Evolutionary conservation across 2,113 vertebrate species (phyloP).

Genomic region (Ibidorhyncha struthersii): DNA sequence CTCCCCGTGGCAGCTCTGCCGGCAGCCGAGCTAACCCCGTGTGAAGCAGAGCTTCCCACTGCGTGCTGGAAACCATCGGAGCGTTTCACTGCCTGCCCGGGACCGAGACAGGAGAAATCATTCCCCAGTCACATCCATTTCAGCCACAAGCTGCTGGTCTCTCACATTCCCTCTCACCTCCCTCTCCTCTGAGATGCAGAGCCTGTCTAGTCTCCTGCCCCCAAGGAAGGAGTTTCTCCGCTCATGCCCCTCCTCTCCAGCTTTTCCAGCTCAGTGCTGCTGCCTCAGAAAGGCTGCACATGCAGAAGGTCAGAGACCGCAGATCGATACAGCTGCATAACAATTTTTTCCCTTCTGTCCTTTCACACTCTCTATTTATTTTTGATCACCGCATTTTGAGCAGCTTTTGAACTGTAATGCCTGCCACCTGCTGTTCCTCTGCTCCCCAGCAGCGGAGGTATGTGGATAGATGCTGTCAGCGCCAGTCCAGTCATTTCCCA

Average conservation of each 20-base stretch:
- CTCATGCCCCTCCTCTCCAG: background rate
- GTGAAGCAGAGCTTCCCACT: background rate
- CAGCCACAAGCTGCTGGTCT: background rate
- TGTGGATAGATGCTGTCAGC: background rate
- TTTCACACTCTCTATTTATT: background rate
- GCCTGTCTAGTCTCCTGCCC: background rate
- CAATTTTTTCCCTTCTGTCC: background rate
- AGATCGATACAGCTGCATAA: fast-evolving
- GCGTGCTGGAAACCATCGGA: background rate
- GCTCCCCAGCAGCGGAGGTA: background rate
- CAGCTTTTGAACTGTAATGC: background rate
- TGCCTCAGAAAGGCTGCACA: background rate
- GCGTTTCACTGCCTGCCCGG: fast-evolving
- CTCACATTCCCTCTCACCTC: background rate
- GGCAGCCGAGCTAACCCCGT: background rate
- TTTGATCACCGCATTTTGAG: background rate
- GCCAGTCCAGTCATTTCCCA: background rate
- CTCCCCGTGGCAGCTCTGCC: background rate
- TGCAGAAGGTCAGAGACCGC: background rate
- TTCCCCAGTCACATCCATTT: background rate
- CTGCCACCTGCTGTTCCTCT: background rate
- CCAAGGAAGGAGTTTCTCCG: background rate
- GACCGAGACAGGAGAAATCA: background rate
- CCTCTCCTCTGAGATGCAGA: background rate
- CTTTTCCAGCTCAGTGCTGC: background rate